Evolutionary conservation across 2,888 invertebrate species (phyloP), one percentile per base, ranked within the genome.

Genomic region (Rhorus exstirpatorius): DNA sequence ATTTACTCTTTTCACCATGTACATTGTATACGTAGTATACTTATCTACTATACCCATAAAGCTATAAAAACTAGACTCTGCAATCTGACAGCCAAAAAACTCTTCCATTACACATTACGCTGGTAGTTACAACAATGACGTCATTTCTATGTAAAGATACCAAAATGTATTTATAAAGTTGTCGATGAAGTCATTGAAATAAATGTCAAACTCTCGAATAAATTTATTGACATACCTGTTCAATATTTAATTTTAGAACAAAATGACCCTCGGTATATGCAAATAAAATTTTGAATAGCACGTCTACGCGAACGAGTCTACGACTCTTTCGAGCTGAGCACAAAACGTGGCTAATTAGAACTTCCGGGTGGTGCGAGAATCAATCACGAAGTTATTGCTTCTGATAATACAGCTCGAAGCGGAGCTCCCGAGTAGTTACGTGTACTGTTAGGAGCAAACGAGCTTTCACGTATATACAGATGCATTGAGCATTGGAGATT

Each of bases 311-410:
- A 72, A 35, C 19, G 31, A 60, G 21, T 35, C 31, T 3, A 41
- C 41, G 1, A 24, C 8, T 41, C 41, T 12, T 35, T 19, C 7
- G 17, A 63, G 38, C 49, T 4, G 19, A 17, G 51, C 24, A 31
- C 70, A 70, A 44, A 70, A 55, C 10, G 19, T 21, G 31, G 49
- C 55, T 71, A 76, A 81, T 81, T 71, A 81, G 26, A 65, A 76
- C 14, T 68, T 71, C 14, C 76, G 24, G 44, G 63, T 63, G 49
- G n/a, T 49, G 49, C 51, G 61, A 77, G 41, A 77, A 81, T 53
- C 81, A 51, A 76, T 76, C 76, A 51, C 65, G 41, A 71, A 80
- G 75, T 75, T 80, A 81, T 81, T 81, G 71, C 76, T 65, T 76
- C 49, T 51, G 76, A 76, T 76, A 71, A 81, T 70, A 68, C 8